phyloP scores from a whole-genome alignment of 2,797 vertebrate genomes.

The Perodicticus potto region DNA sequence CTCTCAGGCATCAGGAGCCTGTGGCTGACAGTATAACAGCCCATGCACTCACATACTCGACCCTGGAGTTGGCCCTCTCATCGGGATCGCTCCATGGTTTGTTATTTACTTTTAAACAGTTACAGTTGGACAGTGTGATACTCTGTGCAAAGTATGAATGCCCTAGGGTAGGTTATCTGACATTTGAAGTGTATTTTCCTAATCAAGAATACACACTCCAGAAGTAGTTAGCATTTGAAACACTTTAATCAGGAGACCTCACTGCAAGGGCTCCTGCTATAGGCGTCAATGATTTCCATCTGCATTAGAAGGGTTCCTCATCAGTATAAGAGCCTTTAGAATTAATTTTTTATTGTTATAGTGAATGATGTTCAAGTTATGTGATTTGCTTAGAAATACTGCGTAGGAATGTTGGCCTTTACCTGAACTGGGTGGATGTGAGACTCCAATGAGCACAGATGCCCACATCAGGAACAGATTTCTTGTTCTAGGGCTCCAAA shows the following conservation, averaged over 20 bases:
- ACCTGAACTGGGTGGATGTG: too few relatives aligned
- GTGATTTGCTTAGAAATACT: not conserved
- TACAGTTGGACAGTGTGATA: not conserved
- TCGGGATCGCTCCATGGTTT: not conserved
- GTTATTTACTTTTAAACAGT: not conserved
- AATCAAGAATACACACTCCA: not conserved
- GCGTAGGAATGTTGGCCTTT: not conserved
- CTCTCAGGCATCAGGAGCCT: fast-evolving
- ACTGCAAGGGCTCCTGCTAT: not conserved
- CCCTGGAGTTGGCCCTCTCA: not conserved
- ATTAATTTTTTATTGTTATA: not conserved
- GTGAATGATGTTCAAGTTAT: not conserved
- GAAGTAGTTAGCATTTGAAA: not conserved
- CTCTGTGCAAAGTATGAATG: not conserved
- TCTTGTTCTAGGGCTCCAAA: not conserved
- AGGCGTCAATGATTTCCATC: not conserved
- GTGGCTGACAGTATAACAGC: too few relatives aligned
- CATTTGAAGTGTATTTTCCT: not conserved
- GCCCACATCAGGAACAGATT: not conserved
- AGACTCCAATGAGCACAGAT: not conserved
- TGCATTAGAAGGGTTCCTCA: not conserved
- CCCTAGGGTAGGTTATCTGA: not conserved
- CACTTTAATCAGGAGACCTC: not conserved
- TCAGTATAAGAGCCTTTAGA: not conserved
- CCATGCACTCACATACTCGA: too few relatives aligned